Percentiles rank a stretch among this genome's conserved stretches.
Evolutionary conservation across 1,140 invertebrate genomes (phyloP).

Genomic region (Ceratina calcarata): DNA sequence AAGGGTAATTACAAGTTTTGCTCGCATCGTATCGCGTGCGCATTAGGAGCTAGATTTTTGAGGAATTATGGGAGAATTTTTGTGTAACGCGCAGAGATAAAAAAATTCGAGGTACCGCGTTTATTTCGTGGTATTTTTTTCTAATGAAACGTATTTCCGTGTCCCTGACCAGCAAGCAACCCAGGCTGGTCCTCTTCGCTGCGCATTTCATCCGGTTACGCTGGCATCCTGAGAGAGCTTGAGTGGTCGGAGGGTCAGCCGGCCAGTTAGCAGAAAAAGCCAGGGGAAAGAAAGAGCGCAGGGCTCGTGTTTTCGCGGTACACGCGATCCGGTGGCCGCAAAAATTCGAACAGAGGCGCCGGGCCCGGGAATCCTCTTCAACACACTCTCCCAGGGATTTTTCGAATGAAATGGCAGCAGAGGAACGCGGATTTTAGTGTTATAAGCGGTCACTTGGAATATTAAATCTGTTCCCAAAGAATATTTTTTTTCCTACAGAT

Average conservation of each 20-base stretch:
- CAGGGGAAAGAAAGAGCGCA: not conserved
- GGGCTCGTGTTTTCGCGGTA: slow-evolving; percentile 3
- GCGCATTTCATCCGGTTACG: not conserved
- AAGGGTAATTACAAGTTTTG: no score
- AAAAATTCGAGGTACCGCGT: not conserved
- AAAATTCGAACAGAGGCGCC: slow-evolving; percentile 28
- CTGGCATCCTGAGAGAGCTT: not conserved
- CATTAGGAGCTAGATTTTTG: no score
- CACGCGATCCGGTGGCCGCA: slow-evolving; percentile 2
- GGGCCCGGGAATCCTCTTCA: not conserved
- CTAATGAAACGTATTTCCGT: slow-evolving; percentile 10
- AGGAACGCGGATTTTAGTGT: not conserved
- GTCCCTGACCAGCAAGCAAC: not conserved
- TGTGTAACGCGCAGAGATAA: not conserved
- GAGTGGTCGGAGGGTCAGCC: not conserved
- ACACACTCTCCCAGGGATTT: slow-evolving; percentile 12
- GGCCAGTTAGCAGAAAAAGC: slow-evolving; percentile 5
- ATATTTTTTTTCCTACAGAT: not conserved
- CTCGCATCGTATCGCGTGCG: no score
- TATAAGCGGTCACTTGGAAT: slow-evolving; percentile 23
- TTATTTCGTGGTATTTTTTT: slow-evolving; percentile 17
- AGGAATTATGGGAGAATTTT: no score
- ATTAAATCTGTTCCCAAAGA: slow-evolving; percentile 10
- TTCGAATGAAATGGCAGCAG: slow-evolving; percentile 2
- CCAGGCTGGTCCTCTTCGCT: not conserved